A percentile compares a stretch with the other conserved stretches of the same genome.
Conservation (phyloP, 2,113 vertebrate genomes). For the Thomomys bottae region DNA sequence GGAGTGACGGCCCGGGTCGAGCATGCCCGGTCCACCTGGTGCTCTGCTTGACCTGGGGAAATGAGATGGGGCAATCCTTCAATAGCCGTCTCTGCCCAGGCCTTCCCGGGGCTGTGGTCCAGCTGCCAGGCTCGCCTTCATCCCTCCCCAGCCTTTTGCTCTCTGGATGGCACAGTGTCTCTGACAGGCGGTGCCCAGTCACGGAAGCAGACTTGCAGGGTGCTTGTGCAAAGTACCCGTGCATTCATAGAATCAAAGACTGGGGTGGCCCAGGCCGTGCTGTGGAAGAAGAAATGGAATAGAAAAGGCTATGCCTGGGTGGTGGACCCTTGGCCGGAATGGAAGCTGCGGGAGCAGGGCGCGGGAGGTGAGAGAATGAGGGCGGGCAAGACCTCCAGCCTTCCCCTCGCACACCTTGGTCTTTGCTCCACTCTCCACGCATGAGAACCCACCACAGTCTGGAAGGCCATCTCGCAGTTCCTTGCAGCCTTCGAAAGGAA, state of each 20-base stretch:
- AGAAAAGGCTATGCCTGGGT: slow-evolving; percentile 67
- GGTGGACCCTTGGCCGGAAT: slow-evolving; percentile 58
- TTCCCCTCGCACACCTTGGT: no score
- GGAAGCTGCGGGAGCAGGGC: slow-evolving; percentile 38
- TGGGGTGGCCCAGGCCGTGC: slow-evolving; percentile 15
- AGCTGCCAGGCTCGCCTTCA: no score
- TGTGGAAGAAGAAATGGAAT: slow-evolving; percentile 46
- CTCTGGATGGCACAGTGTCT: no score
- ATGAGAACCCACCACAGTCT: slow-evolving; percentile 42
- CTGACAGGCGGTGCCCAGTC: no score
- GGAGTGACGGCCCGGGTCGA: no score
- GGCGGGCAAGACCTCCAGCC: slow-evolving; percentile 53
- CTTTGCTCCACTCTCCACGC: no score
- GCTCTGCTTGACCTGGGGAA: no score
- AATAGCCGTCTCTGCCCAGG: no score
- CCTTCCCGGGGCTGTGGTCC: no score
- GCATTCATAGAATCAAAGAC: slow-evolving; percentile 65
- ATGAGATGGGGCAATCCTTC: no score
- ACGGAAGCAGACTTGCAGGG: slow-evolving; percentile 50
- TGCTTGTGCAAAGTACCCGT: background rate
- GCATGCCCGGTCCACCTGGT: no score
- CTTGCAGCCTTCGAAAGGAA: slow-evolving; percentile 25
- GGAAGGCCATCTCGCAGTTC: slow-evolving; percentile 48
- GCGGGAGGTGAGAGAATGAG: slow-evolving; percentile 31
- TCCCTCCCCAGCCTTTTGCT: no score